Evolutionary conservation across 2,888 invertebrate species (phyloP).

Genomic region (Agrotis clavis): DNA sequence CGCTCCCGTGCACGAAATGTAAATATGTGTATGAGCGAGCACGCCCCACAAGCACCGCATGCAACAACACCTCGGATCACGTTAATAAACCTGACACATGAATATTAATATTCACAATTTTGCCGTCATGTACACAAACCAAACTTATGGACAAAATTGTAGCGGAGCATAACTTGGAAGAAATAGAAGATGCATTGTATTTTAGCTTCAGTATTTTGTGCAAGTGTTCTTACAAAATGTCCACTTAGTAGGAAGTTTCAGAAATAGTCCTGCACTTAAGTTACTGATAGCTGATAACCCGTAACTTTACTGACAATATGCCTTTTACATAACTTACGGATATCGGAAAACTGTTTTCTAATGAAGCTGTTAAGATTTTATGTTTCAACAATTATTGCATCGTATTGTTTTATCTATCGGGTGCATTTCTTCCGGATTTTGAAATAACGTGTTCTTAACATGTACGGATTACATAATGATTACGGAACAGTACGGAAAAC

Average conservation of each 20-base stretch:
- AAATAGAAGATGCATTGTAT: neutral
- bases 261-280: neutral
- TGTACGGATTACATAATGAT: slow-evolving; percentile 56
- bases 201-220: slow-evolving; percentile 3
- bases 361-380: slow-evolving; percentile 28
- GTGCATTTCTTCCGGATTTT: slow-evolving; percentile 42
- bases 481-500: slow-evolving; percentile 56
- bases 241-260: neutral
- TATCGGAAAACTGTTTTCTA: slow-evolving; percentile 8
- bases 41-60: slow-evolving; percentile 83
- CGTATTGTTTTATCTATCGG: slow-evolving; percentile 32
- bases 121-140: slow-evolving; percentile 60
- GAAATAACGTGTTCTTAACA: slow-evolving; percentile 49
- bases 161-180: slow-evolving; percentile 1
- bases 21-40: slow-evolving; percentile 83
- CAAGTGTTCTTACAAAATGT: neutral
- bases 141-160: slow-evolving; percentile 17
- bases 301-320: neutral
- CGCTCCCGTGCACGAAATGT: slow-evolving; percentile 85
- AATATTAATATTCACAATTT: slow-evolving; percentile 83
- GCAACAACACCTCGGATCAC: slow-evolving; percentile 79
- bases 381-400: slow-evolving; percentile 34
- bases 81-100: slow-evolving; percentile 81
- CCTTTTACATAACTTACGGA: slow-evolving; percentile 6
- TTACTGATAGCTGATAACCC: neutral